These are phyloP conservation scores for human DNA, from an alignment of 2,113 vertebrate genomes.

Conservation along the genomic window GRCh38 chr6:40191501-40192000, in stretches of 20 bases:
- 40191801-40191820: neutral
- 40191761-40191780: neutral
- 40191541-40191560: neutral
- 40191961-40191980: no score
- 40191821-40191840: neutral
- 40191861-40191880: neutral
- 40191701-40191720: neutral
- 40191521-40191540: accelerated
- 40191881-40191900: neutral
- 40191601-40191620: neutral
- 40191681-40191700: no score
- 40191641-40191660: neutral
- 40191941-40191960: no score
- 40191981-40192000: no score
- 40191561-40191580: neutral
- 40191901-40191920: neutral
- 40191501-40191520: accelerated
- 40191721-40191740: neutral
- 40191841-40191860: neutral
- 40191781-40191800: neutral
- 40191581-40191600: neutral
- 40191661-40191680: neutral
- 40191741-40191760: neutral
- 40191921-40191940: no score
- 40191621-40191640: neutral